These are phyloP conservation scores for Acanthiza pusilla DNA, from an alignment of 2,797 vertebrate genomes.

Conservation along the genomic window DNA sequence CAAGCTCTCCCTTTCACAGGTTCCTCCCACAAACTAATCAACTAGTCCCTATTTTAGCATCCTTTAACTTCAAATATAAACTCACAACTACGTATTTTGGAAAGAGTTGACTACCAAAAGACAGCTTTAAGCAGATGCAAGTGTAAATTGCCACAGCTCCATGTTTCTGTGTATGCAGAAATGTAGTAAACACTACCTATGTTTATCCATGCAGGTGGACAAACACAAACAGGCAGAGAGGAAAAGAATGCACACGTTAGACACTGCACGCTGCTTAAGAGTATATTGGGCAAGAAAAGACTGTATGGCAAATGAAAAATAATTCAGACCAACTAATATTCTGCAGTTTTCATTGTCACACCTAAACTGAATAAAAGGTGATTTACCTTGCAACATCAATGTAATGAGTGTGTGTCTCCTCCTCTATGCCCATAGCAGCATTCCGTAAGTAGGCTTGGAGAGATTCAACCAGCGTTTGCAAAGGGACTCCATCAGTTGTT, in stretches of 20 bases:
- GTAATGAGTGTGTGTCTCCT: conserved; percentile 85
- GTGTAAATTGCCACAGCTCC: background rate
- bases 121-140: background rate
- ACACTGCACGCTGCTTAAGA: background rate
- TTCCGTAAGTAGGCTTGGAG: conserved; percentile 86
- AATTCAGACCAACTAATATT: background rate
- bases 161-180: background rate
- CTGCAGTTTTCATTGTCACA: background rate
- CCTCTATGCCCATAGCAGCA: conserved; percentile 84
- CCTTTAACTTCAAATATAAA: background rate
- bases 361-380: background rate
- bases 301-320: background rate
- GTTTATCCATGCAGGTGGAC: background rate
- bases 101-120: background rate
- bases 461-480: conserved; percentile 86
- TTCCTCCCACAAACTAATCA: background rate
- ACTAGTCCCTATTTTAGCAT: background rate
- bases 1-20: background rate
- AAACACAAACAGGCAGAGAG: background rate
- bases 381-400: conserved; percentile 90
- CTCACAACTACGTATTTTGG: background rate
- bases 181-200: too few species aligned
- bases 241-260: rapidly evolving
- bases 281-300: background rate
- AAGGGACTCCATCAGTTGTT: conserved; percentile 87